These are phyloP conservation scores for Cephus sareptanus DNA, from an alignment of 2,888 invertebrate species.

Conservation along the genomic window DNA sequence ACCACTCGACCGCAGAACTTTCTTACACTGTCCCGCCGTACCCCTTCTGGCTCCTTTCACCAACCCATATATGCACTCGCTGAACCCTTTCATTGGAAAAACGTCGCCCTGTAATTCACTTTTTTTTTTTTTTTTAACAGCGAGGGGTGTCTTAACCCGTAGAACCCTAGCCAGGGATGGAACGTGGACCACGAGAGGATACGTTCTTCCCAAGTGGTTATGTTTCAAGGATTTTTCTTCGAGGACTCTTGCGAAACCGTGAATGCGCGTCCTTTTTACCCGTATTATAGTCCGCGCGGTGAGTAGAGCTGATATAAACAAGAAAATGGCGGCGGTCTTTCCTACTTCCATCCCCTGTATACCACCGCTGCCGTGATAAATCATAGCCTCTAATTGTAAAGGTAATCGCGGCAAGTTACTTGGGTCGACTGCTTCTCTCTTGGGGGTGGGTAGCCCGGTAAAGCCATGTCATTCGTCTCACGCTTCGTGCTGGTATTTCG, in stretches of 20 bases:
- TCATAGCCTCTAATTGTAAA: slow-evolving; percentile 17
- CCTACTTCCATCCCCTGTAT: background rate
- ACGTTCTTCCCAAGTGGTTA: slow-evolving; percentile 7
- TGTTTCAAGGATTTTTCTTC: background rate
- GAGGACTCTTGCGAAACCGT: background rate
- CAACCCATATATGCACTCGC: slow-evolving; percentile 22
- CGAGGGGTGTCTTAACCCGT: background rate
- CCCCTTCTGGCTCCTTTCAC: slow-evolving; percentile 19
- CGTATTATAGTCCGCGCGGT: background rate
- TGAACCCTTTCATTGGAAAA: slow-evolving; percentile 47
- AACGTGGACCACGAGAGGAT: slow-evolving; percentile 3
- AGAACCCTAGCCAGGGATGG: background rate
- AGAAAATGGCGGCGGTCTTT: background rate
- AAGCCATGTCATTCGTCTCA: slow-evolving; percentile 28
- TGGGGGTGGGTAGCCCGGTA: slow-evolving; percentile 11
- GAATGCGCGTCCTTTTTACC: background rate
- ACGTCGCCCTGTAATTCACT: slow-evolving; percentile 50
- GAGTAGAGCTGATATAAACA: background rate
- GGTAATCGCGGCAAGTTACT: slow-evolving; percentile 18
- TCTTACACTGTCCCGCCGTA: slow-evolving; percentile 12
- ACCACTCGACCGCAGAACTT: slow-evolving; percentile 19
- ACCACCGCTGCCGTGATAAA: background rate
- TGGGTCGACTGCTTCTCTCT: slow-evolving; percentile 11
- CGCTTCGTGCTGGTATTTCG: slow-evolving; percentile 15
- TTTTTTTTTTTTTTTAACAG: slow-evolving; percentile 29